Percentiles rank a stretch among this genome's conserved stretches.
Conservation (phyloP, 1,140 invertebrate species). For the Epicauta chinensis region DNA sequence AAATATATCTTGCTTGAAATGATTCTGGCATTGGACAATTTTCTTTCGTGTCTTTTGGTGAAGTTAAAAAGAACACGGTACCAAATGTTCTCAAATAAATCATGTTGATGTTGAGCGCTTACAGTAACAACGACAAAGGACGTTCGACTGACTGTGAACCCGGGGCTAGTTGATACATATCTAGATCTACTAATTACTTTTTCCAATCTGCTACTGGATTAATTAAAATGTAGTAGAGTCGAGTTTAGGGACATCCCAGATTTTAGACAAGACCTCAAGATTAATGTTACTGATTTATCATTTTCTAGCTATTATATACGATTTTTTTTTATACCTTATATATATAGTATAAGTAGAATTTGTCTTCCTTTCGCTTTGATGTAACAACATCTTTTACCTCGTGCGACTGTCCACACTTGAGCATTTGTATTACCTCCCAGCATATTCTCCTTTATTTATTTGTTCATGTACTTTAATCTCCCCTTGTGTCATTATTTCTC, state of each 20-base stretch:
- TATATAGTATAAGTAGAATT: no score
- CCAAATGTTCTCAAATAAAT: constrained; percentile 28
- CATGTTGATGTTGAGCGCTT: constrained; percentile 13
- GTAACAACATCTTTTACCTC: no score
- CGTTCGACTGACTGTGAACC: constrained; percentile 12
- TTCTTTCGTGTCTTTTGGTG: constrained; percentile 17
- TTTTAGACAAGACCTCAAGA: constrained; percentile 20
- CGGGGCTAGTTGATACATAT: constrained; percentile 26
- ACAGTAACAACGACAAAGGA: constrained; percentile 4
- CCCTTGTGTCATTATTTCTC: no score
- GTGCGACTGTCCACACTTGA: no score
- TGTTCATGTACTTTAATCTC: no score
- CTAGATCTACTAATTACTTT: constrained; percentile 34
- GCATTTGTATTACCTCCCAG: no score
- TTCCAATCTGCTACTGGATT: constrained; percentile 32
- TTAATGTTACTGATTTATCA: constrained; percentile 23
- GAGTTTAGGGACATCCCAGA: constrained; percentile 21
- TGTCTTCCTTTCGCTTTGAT: no score
- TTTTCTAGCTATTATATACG: constrained; percentile 10
- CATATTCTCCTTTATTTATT: no score
- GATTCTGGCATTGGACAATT: constrained; percentile 19
- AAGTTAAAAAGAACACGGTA: constrained; percentile 25
- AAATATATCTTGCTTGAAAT: constrained; percentile 17
- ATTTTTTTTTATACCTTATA: constrained; percentile 1
- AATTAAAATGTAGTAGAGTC: constrained; percentile 31